Evolutionary conservation across 1,140 invertebrate species (phyloP), one percentile per base, ranked within the genome.

Genomic region (Brachionus plicatilis): DNA sequence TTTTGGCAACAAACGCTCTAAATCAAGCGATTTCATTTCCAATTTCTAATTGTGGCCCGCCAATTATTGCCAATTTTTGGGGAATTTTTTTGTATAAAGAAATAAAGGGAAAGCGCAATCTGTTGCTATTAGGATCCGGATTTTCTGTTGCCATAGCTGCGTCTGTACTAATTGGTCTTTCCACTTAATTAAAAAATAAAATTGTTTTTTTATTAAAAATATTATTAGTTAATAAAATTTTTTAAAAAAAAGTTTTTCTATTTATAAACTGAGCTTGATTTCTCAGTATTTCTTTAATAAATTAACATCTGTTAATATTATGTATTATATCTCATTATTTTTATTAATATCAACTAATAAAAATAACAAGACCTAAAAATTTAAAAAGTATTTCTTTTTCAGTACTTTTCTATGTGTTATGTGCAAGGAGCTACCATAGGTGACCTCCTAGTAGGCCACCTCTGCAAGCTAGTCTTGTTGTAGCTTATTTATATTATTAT

Each of bases 21-120:
- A 89, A 88, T 3, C 87, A 89, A 86, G 85, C 90, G 47, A 88
- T 91, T 9, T 87, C 89, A 6, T 90, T 90, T 85, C 90, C 90
- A 4, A 90, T 91, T 65, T 87, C 90, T 29, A 82, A 66, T 56
- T 85, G 84, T 60, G 65, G 86, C 20, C 87, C 87, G 2, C 86
- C 85, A 24, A 83, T 86, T n/a, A 79, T 87, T 12, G 85, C 84
- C 14, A 56, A 75, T 14, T 68, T 87, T 11, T 88, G 86, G 87
- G 75, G 82, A 4, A 68, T 70, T 14, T 12, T 83, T 70, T 29
- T 82, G 24, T 83, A 68, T 33, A 47, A 50, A 45, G 82, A 83
- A 83, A 83, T 83, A 24, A 43, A 33, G 24, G 82, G 82, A 45
- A 29, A 11, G 43, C 66, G 37, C 43, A 83, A 83, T 83, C 47